Evolutionary conservation across 2,888 invertebrate species (phyloP), one percentile per base, ranked within the genome.

Genomic region (Hirtodrosophila alboralis): DNA sequence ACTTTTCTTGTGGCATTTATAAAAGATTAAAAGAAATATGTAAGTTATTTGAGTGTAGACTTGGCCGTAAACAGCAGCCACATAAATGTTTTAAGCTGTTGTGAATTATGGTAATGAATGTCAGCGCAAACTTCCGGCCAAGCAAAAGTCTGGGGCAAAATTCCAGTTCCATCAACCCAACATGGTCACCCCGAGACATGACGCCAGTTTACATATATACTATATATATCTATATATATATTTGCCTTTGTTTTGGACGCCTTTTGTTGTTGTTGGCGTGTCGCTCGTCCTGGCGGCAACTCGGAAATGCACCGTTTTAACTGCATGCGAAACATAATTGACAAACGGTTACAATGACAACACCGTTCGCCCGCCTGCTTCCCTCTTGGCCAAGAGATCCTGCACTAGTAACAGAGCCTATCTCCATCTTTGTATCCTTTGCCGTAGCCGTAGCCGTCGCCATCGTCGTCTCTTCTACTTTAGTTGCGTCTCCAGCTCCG

Each of bases 51-150:
- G n/a, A 31, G 27, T 13, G 38, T 58, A 26, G 62, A 66, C 53
- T 33, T 49, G 72, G 33, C 53, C 63, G 48, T 58, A 64, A 67
- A 66, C 64, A 75, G 74, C 74, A 69, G 73, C 76, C 81, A 65
- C 79, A 81, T 77, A 77, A 78, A 79, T 84, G 83, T 84, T 80
- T 76, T 68, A 83, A 81, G 83, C 81, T 79, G 75, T 79, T 83
- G 84, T 83, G 77, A 79, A 81, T 83, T 83, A 83, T 83, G 83
- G 78, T 83, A 83, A 81, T 83, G 77, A 84, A 84, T 83, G 83
- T 83, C 83, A 81, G 83, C 68, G 63, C 83, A 69, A 83, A 83
- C 80, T 81, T 83, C 80, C 80, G 80, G 69, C 41, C 43, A 21
- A 30, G 34, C 48, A 12, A 63, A 62, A 59, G 45, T 40, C 53